phyloP scores from a whole-genome alignment of 1,140 invertebrate genomes.

The Drosophila tristis region DNA sequence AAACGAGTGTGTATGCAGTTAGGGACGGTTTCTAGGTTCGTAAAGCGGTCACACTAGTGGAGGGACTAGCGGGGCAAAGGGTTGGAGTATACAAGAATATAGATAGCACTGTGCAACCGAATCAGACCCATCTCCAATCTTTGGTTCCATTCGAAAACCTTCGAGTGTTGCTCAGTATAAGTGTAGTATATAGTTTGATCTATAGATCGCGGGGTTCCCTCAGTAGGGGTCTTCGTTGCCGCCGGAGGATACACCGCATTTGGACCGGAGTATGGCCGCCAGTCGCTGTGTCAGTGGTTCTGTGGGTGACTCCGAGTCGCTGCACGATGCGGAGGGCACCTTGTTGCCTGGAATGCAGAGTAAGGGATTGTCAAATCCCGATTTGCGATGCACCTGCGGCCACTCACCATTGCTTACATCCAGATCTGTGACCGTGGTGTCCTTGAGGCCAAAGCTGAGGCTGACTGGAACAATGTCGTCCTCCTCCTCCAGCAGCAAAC shows the following conservation, averaged over 20 bases:
- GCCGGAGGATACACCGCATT: conserved; percentile 73
- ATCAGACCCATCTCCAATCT: conserved; percentile 1
- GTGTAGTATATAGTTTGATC: conserved; percentile 9
- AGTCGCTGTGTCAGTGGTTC: conserved; percentile 86
- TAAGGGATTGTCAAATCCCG: background rate
- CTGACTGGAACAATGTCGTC: conserved; percentile 75
- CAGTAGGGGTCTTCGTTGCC: conserved; percentile 58
- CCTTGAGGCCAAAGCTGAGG: conserved; percentile 61
- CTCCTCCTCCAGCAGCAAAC: conserved; percentile 83
- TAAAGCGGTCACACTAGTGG: conserved; percentile 70
- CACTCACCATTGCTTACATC: conserved; percentile 75
- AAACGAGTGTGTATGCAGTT: conserved; percentile 60
- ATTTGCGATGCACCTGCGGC: too few relatives aligned
- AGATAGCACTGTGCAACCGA: conserved; percentile 32
- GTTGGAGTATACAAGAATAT: conserved; percentile 64
- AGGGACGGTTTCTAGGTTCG: conserved; percentile 79
- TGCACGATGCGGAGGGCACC: conserved; percentile 83
- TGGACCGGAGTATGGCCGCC: conserved; percentile 85
- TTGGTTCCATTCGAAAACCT: background rate
- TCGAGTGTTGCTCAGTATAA: conserved; percentile 6
- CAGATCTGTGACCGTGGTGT: conserved; percentile 54
- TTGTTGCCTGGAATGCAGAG: conserved; percentile 77
- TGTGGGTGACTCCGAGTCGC: conserved; percentile 87
- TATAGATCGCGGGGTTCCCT: conserved; percentile 10
- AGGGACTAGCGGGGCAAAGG: conserved; percentile 63